Base-by-base conservation (phyloP, 2,888 invertebrate species). In the Polydesmus complanatus region DNA sequence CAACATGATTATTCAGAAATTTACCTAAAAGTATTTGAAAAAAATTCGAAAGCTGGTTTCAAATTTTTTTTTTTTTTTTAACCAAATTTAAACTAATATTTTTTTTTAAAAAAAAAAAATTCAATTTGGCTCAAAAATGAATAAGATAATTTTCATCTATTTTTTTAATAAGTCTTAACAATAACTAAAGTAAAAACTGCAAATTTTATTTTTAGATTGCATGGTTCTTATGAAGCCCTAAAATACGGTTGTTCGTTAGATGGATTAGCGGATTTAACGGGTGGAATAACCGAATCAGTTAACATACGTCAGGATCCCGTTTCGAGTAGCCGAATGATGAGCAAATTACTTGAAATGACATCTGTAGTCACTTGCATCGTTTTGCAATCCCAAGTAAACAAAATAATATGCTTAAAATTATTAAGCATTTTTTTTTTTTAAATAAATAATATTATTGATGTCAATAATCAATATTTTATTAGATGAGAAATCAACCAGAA, bases 211-310 rank as follows among this genome's bases (percentile, higher is more conserved):
- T 60, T 21, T 62, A 90, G 90, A 75, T 75, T 93, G 60, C 92
- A 92, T 71, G 92, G 92, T 2, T 92, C 92, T 0, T 93, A 93
- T 74, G 92, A 93, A 75, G 92, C 92, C 0, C 77, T 93, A 1
- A 92, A 92, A 71, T 93, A 93, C 70, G 91, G 91, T n/a, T 88
- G 88, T 53, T 77, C 88, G 14, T 76, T 90, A 63, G 91, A 92
- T 71, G 92, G 91, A 0, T 76, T 93, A 58, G 88, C 89, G 0
- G 91, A 92, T 74, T 78, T 93, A 27, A 88, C 91, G 0, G 92
- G 92, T 0, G 92, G 92, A 3, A 86, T 92, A 61, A 88, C 90
- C 0, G 90, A 92, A 73, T 85, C 84, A 64, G 81, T 90, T 65
- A 79, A 81, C n/a, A 78, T 86, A 48, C 77, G 82, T 18, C 83